Evolutionary conservation across 1,140 invertebrate genomes (phyloP).

Genomic region (Argopecten irradians): DNA sequence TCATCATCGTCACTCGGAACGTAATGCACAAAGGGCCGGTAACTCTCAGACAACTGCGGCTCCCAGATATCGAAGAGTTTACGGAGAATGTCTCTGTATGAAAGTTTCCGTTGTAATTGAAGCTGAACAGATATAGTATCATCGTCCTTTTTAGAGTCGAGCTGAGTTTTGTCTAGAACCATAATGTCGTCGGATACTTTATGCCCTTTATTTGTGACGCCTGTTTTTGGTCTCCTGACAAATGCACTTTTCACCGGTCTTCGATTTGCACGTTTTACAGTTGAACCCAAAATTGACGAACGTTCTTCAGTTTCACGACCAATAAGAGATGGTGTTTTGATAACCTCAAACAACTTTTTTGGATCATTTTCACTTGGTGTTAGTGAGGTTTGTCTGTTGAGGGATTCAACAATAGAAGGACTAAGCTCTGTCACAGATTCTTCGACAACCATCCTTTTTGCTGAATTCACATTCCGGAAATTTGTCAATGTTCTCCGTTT

Average conservation of each 20-base stretch:
- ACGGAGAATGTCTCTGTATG: not conserved
- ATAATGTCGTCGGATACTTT: not conserved
- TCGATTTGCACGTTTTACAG: not conserved
- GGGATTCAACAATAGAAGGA: not conserved
- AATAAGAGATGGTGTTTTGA: not conserved
- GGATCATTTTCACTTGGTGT: conserved; percentile 5
- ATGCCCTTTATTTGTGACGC: not conserved
- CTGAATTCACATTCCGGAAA: not conserved
- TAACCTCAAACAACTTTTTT: not conserved
- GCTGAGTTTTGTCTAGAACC: not conserved
- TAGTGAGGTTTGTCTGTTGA: not conserved
- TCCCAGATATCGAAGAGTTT: conserved; percentile 3
- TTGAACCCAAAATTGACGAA: not conserved
- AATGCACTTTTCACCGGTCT: not conserved
- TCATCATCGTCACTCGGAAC: not conserved
- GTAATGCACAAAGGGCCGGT: not conserved
- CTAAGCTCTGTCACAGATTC: not conserved
- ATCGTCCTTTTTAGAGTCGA: not conserved
- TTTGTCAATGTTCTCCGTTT: not conserved
- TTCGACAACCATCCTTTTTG: not conserved
- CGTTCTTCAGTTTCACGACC: not conserved
- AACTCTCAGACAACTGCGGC: not conserved
- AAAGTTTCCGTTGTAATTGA: not conserved
- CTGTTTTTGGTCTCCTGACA: not conserved
- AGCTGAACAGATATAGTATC: not conserved